phyloP scores from a whole-genome alignment of 2,888 invertebrate genomes.

The Leptogaster cylindrica region DNA sequence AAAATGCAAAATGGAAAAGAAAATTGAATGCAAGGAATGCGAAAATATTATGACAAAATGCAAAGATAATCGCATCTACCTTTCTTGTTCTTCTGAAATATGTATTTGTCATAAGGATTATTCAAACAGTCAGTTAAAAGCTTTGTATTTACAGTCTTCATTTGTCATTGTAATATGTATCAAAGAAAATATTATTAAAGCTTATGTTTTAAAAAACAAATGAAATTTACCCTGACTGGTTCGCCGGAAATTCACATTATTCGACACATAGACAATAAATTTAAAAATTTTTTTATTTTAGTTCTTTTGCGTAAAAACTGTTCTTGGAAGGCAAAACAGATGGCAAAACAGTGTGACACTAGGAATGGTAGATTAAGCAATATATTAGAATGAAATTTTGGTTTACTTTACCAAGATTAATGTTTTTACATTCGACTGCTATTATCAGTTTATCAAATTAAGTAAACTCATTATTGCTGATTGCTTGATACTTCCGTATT shows the following conservation, averaged over 20 bases:
- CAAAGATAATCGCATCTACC: neutral
- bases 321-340: neutral
- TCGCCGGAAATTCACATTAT: neutral
- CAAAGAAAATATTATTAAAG: neutral
- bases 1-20: neutral
- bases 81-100: neutral
- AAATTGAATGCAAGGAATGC: too few species aligned
- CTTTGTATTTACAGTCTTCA: neutral
- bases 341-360: neutral
- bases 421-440: too few species aligned
- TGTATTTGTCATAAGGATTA: neutral
- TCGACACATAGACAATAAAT: neutral
- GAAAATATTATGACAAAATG: neutral
- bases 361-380: neutral
- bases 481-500: too few species aligned
- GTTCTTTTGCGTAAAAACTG: neutral
- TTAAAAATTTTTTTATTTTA: neutral
- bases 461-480: too few species aligned
- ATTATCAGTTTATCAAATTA: too few species aligned
- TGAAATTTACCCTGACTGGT: neutral
- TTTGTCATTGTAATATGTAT: neutral
- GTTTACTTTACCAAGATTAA: too few species aligned
- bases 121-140: slow-evolving; percentile 4
- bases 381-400: neutral
- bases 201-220: neutral